Evolutionary conservation across 2,888 invertebrate genomes (phyloP).

Genomic region (Thera obeliscata): DNA sequence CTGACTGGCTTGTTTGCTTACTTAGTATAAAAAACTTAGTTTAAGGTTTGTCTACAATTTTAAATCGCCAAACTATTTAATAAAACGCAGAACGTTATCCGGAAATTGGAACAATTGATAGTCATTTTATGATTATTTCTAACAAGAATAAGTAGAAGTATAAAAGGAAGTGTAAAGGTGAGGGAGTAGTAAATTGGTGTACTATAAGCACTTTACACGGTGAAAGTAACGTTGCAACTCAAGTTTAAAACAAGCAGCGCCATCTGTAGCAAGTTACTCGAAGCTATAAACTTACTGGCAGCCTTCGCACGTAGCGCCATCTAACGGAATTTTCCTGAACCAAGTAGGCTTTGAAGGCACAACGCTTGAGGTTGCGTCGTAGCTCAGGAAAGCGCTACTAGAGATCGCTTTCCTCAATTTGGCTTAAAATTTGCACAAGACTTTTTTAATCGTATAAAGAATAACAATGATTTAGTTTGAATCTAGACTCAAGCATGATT

Average conservation of each 20-base stretch:
- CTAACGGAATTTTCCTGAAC: slow-evolving; percentile 73
- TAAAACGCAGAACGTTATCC: too few species aligned
- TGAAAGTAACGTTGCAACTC: neutral
- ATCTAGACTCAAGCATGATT: too few species aligned
- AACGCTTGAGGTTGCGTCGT: slow-evolving; percentile 41
- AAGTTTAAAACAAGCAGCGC: slow-evolving; percentile 52
- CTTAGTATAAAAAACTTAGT: too few species aligned
- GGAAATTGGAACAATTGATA: too few species aligned
- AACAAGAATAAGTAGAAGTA: too few species aligned
- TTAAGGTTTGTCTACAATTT: too few species aligned
- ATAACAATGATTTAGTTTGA: neutral
- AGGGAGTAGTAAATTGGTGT: too few species aligned
- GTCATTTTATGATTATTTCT: too few species aligned
- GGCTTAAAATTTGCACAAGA: neutral
- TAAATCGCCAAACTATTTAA: too few species aligned
- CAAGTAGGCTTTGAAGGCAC: slow-evolving; percentile 57
- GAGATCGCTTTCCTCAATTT: slow-evolving; percentile 63
- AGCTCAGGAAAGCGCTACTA: slow-evolving; percentile 60
- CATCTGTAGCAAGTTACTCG: slow-evolving; percentile 59
- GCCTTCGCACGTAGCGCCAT: slow-evolving; percentile 61
- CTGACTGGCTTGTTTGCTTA: too few species aligned
- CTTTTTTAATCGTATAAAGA: neutral
- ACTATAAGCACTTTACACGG: neutral
- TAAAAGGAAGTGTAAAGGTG: too few species aligned
- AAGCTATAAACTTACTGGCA: slow-evolving; percentile 50